Percentiles rank a stretch among this genome's conserved stretches.
Conservation (phyloP, 2,797 vertebrate species). For the Botia kubotai region DNA sequence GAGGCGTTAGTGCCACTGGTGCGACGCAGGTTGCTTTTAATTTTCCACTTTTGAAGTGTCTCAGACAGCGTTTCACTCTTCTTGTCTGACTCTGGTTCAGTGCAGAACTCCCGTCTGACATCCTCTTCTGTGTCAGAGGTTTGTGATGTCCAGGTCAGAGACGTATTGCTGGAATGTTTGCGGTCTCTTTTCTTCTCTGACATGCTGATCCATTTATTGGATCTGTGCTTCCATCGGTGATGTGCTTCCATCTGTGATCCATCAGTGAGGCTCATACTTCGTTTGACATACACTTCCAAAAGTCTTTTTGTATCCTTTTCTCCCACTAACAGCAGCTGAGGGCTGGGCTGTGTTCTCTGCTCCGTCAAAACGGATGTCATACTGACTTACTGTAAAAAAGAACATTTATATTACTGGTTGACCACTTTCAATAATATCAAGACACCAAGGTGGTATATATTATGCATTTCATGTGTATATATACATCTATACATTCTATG, state of each 20-base stretch:
- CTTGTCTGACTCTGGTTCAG: not conserved
- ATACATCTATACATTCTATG: too few species aligned
- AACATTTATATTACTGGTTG: not conserved
- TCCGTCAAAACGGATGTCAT: constrained; percentile 48
- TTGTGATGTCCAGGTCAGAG: constrained; percentile 40
- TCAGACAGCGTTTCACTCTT: fast-evolving
- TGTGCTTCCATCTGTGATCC: constrained; percentile 15
- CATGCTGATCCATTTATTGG: constrained; percentile 67
- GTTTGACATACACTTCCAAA: constrained; percentile 80
- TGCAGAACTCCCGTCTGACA: not conserved
- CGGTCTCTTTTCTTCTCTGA: constrained; percentile 38
- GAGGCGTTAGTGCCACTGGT: constrained; percentile 24
- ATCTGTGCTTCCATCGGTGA: constrained; percentile 37
- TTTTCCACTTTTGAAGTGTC: constrained; percentile 68
- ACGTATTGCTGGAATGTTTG: constrained; percentile 76
- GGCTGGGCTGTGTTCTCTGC: constrained; percentile 29
- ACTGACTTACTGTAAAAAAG: constrained; percentile 11
- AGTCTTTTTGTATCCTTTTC: constrained; percentile 77
- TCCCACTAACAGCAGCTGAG: constrained; percentile 79
- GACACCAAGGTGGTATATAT: too few species aligned
- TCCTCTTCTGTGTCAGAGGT: not conserved
- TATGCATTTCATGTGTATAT: too few species aligned
- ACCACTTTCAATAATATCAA: too few species aligned
- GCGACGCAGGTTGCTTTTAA: constrained; percentile 32
- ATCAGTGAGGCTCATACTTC: constrained; percentile 80